Conservation (phyloP, 2,797 vertebrate species). For the Cuniculus paca region DNA sequence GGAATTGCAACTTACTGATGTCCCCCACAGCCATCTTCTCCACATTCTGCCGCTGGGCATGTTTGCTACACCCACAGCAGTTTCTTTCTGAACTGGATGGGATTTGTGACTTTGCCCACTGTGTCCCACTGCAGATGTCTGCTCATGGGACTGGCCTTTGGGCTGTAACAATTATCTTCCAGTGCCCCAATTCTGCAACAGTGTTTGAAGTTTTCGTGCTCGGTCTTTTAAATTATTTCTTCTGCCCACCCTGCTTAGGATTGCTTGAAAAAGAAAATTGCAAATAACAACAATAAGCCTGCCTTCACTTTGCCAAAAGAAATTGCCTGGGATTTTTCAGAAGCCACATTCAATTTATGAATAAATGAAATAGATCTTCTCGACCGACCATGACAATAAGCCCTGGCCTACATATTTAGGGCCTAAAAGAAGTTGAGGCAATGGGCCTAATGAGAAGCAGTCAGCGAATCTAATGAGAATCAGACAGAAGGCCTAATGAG, state of each 20-base stretch:
- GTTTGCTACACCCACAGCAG: neutral
- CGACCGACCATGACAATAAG: slow-evolving; percentile 76
- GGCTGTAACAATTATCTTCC: neutral
- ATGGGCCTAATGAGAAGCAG: slow-evolving; percentile 84
- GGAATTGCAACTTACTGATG: neutral
- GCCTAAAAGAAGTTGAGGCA: slow-evolving; percentile 82
- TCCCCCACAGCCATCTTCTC: neutral
- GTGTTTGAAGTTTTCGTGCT: slow-evolving; percentile 69
- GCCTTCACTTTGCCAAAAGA: slow-evolving; percentile 74
- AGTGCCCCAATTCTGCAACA: neutral
- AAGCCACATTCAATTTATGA: slow-evolving; percentile 82
- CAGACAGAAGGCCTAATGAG: slow-evolving; percentile 84
- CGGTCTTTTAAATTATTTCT: slow-evolving; percentile 74
- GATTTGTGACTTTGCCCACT: slow-evolving; percentile 48
- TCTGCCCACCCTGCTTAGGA: slow-evolving; percentile 56
- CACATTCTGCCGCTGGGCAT: neutral
- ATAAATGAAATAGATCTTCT: slow-evolving; percentile 81
- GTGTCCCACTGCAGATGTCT: neutral
- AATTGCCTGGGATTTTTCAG: slow-evolving; percentile 80
- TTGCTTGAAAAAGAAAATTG: slow-evolving; percentile 1
- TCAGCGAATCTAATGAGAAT: slow-evolving; percentile 81
- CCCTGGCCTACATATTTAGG: slow-evolving; percentile 75
- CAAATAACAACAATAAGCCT: slow-evolving; percentile 75
- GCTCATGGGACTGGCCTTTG: neutral
- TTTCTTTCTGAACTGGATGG: neutral